Evolutionary conservation across 2,888 invertebrate species (phyloP), one percentile per base, ranked within the genome.

Genomic region (Adineta ricciae): DNA sequence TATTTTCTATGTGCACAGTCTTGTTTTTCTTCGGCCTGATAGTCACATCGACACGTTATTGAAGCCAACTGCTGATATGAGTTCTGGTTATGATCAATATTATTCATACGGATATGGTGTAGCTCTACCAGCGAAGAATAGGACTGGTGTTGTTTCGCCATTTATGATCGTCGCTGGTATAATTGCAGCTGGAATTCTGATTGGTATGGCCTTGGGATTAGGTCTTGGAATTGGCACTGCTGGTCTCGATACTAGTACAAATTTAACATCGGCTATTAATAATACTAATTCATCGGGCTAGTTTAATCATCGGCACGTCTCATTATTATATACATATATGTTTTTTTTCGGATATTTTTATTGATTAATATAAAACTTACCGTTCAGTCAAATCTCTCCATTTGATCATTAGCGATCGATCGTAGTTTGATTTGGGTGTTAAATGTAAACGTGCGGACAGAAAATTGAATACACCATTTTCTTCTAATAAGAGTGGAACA

Each of bases 401-500:
- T 88, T 95, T 94, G 86, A 93, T 93, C 93, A 97, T 94, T 88
- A 64, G 11, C 19, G 27, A 64, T 32, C 85, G n/a, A 9, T 86
- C 92, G 5, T 56, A 56, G 36, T 84, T 64, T 11, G 56, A 14
- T 82, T 50, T 50, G 2, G 56, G 64, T 83, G 16, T 64, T 83
- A 49, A n/a, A 49, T 83, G 54, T 2, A 97, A 92, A 86, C 96
- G 93, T 86, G 95, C 93, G 88, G 93, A 94, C 83, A 98, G 92
- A 89, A 94, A 96, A 87, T 94, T 93, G 0, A 95, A 94, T 0
- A 97, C 93, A 14, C 95, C 95, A 90, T 97, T 95, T 49, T 94
- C 93, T 89, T 97, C 95, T 93, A 99, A 94, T 86, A 97, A 91
- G 84, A 98, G 90, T 0, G 99, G 99, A 0, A 99, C 99, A 90